Conservation (phyloP, 2,113 vertebrate genomes). For the Aphelocoma coerulescens region DNA sequence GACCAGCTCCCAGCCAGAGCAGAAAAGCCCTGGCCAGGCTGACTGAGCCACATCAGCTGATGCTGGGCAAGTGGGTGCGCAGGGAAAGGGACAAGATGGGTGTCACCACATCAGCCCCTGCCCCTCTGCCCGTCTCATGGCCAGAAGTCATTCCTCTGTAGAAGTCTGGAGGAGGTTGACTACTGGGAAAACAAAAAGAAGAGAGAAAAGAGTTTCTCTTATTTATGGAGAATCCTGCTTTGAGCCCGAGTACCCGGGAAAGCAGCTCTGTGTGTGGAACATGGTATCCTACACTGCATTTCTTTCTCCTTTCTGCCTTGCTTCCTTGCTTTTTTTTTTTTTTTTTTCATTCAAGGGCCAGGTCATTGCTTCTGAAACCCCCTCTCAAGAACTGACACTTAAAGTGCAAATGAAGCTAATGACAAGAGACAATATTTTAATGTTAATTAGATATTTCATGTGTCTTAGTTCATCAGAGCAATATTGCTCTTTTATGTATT, state of each 20-base stretch:
- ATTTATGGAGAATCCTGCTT: neutral
- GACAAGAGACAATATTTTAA: constrained; percentile 75
- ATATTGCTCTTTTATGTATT: constrained; percentile 76
- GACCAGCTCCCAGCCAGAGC: neutral
- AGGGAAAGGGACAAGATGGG: accelerated
- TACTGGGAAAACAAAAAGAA: neutral
- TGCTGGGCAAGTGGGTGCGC: too few relatives aligned
- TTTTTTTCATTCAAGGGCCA: neutral
- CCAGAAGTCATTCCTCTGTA: neutral
- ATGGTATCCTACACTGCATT: neutral
- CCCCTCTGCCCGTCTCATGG: neutral
- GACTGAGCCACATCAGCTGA: accelerated
- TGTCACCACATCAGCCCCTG: neutral
- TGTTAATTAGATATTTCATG: constrained; percentile 77
- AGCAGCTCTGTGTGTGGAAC: neutral
- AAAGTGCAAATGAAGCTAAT: constrained; percentile 71
- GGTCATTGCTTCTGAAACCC: constrained; percentile 61
- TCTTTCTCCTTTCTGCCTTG: neutral
- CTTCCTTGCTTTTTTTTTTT: neutral
- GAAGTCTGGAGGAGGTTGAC: neutral
- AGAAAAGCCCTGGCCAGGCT: neutral
- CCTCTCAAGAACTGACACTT: constrained; percentile 64
- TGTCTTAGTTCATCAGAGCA: constrained; percentile 75
- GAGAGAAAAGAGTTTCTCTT: neutral
- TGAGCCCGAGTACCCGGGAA: neutral